Conservation (phyloP, 64 coral and sea anemone genomes). For the Actinia equina region DNA sequence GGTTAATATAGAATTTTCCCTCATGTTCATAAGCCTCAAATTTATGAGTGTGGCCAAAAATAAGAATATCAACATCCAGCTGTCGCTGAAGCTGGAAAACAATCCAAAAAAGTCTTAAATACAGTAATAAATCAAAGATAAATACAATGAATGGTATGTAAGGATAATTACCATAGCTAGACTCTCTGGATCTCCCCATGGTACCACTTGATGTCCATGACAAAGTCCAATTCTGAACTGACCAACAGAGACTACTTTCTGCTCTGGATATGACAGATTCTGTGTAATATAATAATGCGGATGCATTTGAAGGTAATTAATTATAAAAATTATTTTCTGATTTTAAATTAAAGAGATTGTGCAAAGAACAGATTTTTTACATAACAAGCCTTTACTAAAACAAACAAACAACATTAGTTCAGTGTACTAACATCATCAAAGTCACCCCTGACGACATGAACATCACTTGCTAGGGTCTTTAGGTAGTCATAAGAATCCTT, state of each 20-base stretch:
- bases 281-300: neutral
- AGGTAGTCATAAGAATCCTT: conserved; percentile 98
- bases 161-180: conserved; percentile 77
- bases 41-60: conserved; percentile 98
- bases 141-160: neutral
- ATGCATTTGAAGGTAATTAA: too few species aligned
- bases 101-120: neutral
- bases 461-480: conserved; percentile 93
- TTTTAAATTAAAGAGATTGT: too few species aligned
- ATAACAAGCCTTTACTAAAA: neutral
- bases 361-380: neutral
- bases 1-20: conserved; percentile 98
- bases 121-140: neutral
- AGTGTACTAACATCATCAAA: conserved; percentile 85
- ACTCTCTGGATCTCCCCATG: conserved; percentile 97
- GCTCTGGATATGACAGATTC: conserved; percentile 98
- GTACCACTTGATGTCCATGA: conserved; percentile 98
- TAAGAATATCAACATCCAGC: conserved; percentile 97
- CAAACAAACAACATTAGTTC: too few species aligned
- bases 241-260: conserved; percentile 98
- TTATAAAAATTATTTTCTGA: too few species aligned
- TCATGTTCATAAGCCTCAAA: conserved; percentile 99
- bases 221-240: conserved; percentile 97
- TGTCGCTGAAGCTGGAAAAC: conserved; percentile 81
- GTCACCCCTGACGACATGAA: conserved; percentile 94